These are phyloP conservation scores for Synanthedon formicaeformis DNA, from an alignment of 2,888 invertebrate species.

Conservation along the genomic window DNA sequence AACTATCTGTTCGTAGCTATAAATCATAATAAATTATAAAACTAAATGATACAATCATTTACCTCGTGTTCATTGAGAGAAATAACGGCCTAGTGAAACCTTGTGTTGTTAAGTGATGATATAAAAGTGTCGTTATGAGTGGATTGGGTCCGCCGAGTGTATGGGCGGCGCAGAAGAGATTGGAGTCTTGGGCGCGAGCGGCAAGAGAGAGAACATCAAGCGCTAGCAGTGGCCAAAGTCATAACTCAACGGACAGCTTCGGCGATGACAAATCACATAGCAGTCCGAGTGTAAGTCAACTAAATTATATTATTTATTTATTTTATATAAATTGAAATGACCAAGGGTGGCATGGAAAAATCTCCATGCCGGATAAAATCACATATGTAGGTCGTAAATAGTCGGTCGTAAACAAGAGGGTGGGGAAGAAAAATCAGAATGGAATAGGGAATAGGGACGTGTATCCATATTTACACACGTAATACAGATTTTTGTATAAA, in stretches of 20 bases:
- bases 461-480: no score
- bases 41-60: background rate
- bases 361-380: no score
- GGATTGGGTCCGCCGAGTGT: conserved; percentile 80
- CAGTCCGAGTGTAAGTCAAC: conserved; percentile 48
- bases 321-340: no score
- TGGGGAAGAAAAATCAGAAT: no score
- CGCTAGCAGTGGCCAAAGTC: conserved; percentile 69
- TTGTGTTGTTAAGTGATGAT: background rate
- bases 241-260: conserved; percentile 65
- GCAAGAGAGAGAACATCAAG: conserved; percentile 76
- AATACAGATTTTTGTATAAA: no score
- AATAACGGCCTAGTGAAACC: background rate
- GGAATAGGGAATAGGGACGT: no score
- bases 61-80: background rate
- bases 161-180: conserved; percentile 81
- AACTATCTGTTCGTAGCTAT: no score
- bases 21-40: background rate
- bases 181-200: conserved; percentile 82
- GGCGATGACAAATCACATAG: conserved; percentile 63
- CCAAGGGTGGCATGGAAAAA: no score
- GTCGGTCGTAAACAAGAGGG: no score
- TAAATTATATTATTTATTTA: background rate
- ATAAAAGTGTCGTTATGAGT: conserved; percentile 53
- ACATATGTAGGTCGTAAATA: no score